Conservation (phyloP, 1,140 invertebrate genomes). For the Scaptodrosophila lebanonensis region DNA sequence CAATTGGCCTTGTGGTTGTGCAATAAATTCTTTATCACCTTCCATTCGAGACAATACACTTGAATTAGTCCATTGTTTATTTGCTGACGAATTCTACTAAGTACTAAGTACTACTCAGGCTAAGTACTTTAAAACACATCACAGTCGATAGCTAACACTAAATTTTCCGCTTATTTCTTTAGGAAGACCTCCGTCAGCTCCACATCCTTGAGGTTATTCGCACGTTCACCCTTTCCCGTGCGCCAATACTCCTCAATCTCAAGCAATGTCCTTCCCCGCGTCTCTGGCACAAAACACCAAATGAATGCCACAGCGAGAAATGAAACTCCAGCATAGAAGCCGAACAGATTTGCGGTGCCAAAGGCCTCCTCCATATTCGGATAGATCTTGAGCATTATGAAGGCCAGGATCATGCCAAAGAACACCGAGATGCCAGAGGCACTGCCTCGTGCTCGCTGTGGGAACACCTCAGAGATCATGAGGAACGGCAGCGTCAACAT, state of each 20-base stretch:
- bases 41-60: too few species aligned
- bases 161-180: constrained; percentile 38
- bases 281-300: constrained; percentile 86
- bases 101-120: constrained; percentile 34
- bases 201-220: constrained; percentile 53
- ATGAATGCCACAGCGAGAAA: constrained; percentile 84
- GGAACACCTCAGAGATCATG: constrained; percentile 87
- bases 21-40: too few species aligned
- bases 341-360: constrained; percentile 83
- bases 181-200: constrained; percentile 56
- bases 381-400: constrained; percentile 87
- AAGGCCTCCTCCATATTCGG: constrained; percentile 80
- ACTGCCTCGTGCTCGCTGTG: constrained; percentile 82
- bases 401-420: constrained; percentile 84
- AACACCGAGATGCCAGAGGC: constrained; percentile 83
- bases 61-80: too few species aligned
- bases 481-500: constrained; percentile 85
- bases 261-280: constrained; percentile 85
- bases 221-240: constrained; percentile 45
- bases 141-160: constrained; percentile 46
- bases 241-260: constrained; percentile 84
- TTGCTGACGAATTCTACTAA: constrained; percentile 43
- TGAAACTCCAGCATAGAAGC: constrained; percentile 84
- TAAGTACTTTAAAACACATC: constrained; percentile 66
- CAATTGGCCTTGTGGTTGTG: too few species aligned